Percentiles rank a stretch among this genome's conserved stretches.
Evolutionary conservation across 2,888 invertebrate genomes (phyloP).

Genomic region (Ashinkailepas kermadecensis): DNA sequence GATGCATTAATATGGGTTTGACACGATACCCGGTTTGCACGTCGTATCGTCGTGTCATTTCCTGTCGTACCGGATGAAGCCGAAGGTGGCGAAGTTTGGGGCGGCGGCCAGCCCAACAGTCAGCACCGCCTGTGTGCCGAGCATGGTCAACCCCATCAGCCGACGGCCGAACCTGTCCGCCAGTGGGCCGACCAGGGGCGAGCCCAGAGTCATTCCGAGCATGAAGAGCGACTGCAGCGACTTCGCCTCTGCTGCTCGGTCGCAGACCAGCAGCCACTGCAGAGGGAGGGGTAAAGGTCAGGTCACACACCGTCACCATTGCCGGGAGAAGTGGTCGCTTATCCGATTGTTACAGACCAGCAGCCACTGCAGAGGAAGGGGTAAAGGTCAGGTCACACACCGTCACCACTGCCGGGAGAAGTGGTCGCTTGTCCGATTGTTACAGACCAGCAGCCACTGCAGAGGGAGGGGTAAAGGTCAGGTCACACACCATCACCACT

Average conservation of each 20-base stretch:
- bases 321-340: no score
- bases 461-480: no score
- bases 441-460: no score
- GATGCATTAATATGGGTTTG: no score
- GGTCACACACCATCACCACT: no score
- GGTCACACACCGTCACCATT: no score
- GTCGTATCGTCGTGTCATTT: no score
- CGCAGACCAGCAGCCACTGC: not conserved
- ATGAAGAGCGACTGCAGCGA: slow-evolving; percentile 1
- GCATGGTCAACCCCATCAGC: not conserved
- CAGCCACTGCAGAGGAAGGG: not conserved
- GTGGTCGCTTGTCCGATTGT: no score
- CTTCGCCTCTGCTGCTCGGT: not conserved
- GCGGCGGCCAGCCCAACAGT: not conserved
- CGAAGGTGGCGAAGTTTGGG: not conserved
- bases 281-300: no score
- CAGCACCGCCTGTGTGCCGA: not conserved
- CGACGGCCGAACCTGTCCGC: not conserved
- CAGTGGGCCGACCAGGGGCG: not conserved
- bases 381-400: no score
- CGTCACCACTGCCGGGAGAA: no score
- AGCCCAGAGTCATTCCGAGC: not conserved
- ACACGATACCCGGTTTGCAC: no score
- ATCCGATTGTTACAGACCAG: not conserved
- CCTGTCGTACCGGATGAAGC: not conserved